Evolutionary conservation across 2,113 vertebrate genomes (phyloP).

Genomic region (Paraplagusia blochii): DNA sequence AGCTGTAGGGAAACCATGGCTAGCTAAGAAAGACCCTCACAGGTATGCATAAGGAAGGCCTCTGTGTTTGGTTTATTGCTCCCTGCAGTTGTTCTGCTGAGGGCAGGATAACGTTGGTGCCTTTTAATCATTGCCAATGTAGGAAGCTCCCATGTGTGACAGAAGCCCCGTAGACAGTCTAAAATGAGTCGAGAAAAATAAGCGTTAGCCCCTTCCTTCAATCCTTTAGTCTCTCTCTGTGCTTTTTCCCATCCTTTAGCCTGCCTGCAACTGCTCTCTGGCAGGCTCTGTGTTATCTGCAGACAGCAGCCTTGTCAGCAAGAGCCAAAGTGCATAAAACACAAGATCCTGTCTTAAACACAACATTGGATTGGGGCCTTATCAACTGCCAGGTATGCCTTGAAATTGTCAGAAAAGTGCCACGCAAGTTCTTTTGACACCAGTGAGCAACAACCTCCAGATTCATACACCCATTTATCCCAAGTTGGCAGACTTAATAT

Average conservation of each 20-base stretch:
- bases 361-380: slow-evolving; percentile 38
- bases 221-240: slow-evolving; percentile 9
- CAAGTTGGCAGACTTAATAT: background rate
- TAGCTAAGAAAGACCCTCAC: slow-evolving; percentile 52
- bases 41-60: slow-evolving; percentile 63
- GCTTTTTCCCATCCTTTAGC: slow-evolving; percentile 20
- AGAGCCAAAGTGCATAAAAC: slow-evolving; percentile 31
- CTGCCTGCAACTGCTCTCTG: slow-evolving; percentile 26
- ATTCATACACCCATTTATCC: slow-evolving; percentile 9
- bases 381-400: slow-evolving; percentile 46
- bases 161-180: slow-evolving; percentile 54
- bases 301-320: slow-evolving; percentile 52
- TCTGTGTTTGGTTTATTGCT: slow-evolving; percentile 51
- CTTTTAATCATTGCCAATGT: slow-evolving; percentile 66
- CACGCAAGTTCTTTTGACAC: slow-evolving; percentile 19
- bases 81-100: slow-evolving; percentile 47
- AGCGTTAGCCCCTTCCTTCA: slow-evolving; percentile 17
- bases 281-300: slow-evolving; percentile 55
- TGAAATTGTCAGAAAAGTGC: slow-evolving; percentile 11
- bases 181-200: slow-evolving; percentile 54
- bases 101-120: slow-evolving; percentile 46
- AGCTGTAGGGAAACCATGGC: slow-evolving; percentile 37
- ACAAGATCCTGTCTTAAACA: slow-evolving; percentile 41
- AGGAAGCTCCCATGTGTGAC: slow-evolving; percentile 64
- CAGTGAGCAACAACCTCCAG: slow-evolving; percentile 21